These are phyloP conservation scores for Himalopsyche japonica DNA, from an alignment of 2,888 invertebrate genomes.

Conservation along the genomic window DNA sequence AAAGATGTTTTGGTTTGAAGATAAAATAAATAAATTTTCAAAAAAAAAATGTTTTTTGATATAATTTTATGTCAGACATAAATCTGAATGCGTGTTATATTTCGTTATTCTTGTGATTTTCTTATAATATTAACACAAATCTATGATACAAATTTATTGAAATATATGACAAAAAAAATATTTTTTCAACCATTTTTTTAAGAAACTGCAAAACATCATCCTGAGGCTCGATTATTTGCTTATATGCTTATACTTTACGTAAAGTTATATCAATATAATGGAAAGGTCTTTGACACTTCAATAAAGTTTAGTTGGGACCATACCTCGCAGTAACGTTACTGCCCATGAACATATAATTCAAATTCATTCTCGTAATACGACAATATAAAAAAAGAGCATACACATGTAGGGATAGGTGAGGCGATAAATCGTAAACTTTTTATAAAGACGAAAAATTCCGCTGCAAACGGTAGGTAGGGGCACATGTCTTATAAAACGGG, in stretches of 20 bases:
- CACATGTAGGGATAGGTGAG: conserved; percentile 18
- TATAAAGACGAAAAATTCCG: conserved; percentile 37
- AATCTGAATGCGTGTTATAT: too few relatives aligned
- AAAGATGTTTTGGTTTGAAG: too few relatives aligned
- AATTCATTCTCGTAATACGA: background rate
- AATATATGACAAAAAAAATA: background rate
- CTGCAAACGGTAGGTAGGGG: conserved; percentile 22
- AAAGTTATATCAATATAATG: background rate
- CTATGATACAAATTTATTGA: too few relatives aligned
- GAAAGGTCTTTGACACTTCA: background rate
- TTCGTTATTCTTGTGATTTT: too few relatives aligned
- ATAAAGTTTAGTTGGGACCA: background rate
- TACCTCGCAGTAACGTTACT: background rate
- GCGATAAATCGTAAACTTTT: conserved; percentile 37
- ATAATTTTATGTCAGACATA: too few relatives aligned
- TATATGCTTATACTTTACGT: background rate
- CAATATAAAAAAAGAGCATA: conserved; percentile 19
- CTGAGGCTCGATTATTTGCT: background rate
- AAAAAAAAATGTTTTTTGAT: too few relatives aligned
- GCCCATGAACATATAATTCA: background rate
- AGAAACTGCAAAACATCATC: background rate
- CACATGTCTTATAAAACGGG: conserved; percentile 35
- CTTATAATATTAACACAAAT: too few relatives aligned
- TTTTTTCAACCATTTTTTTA: background rate
- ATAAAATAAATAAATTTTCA: too few relatives aligned